phyloP scores from a whole-genome alignment of 1,140 invertebrate genomes.

The Bombus terrestris region DNA sequence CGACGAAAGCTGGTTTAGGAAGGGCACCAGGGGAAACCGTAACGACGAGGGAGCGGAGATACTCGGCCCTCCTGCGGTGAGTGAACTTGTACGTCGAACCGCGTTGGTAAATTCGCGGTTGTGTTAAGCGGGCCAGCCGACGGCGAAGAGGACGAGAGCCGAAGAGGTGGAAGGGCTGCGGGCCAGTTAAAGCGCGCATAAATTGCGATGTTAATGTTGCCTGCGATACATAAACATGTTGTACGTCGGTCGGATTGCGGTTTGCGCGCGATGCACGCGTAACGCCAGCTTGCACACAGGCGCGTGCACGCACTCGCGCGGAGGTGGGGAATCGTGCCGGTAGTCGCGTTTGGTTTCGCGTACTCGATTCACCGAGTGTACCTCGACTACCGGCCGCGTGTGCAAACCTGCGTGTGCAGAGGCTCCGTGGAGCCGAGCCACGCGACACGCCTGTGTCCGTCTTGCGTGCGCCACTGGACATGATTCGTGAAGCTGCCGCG shows the following conservation, averaged over 20 bases:
- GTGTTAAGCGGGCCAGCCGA: conserved; percentile 69
- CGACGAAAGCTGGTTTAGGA: conserved; percentile 42
- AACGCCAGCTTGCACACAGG: conserved; percentile 22
- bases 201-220: conserved; percentile 79
- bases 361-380: conserved; percentile 13
- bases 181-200: conserved; percentile 77
- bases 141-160: conserved; percentile 21
- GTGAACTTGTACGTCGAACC: conserved; percentile 69
- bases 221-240: conserved; percentile 80
- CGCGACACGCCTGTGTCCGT: conserved; percentile 25
- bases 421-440: conserved; percentile 18
- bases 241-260: conserved; percentile 77
- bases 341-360: conserved; percentile 37
- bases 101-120: conserved; percentile 74
- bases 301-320: conserved; percentile 9
- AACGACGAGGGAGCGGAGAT: conserved; percentile 21
- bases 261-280: conserved; percentile 67
- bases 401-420: conserved; percentile 5
- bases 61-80: conserved; percentile 58
- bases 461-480: conserved; percentile 28
- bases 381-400: not conserved
- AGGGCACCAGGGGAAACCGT: not conserved
- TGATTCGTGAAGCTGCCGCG: conserved; percentile 15
- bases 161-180: conserved; percentile 46
- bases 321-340: not conserved